Conservation (phyloP, 2,797 vertebrate genomes). For the Acrocephalus scirpaceus region DNA sequence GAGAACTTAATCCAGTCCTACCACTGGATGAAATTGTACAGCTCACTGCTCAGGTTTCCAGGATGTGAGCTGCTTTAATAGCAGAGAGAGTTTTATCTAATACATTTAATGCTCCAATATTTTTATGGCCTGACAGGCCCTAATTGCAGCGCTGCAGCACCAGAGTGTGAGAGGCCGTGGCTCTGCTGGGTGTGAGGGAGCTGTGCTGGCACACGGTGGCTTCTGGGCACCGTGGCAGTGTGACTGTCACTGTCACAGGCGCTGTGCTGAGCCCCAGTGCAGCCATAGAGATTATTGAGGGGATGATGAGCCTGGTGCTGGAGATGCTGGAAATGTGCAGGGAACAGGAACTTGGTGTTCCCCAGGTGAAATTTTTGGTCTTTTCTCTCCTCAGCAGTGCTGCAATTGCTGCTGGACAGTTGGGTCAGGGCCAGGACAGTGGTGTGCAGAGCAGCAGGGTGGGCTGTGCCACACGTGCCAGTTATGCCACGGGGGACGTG, state of each 20-base stretch:
- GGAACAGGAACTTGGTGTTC: not conserved
- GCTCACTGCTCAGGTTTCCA: constrained; percentile 13
- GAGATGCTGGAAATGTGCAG: not conserved
- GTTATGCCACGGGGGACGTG: fast-evolving
- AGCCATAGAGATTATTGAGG: fast-evolving
- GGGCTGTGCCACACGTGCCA: not conserved
- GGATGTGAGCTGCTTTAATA: constrained; percentile 44
- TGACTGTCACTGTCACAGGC: not conserved
- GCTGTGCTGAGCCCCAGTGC: not conserved
- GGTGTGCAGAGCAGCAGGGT: not conserved
- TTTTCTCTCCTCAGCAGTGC: not conserved
- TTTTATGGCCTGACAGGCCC: not conserved
- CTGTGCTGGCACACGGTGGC: not conserved
- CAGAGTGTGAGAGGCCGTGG: fast-evolving
- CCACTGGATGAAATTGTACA: not conserved
- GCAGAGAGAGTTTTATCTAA: constrained; percentile 30
- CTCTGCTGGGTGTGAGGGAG: not conserved
- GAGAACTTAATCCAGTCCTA: constrained; percentile 56
- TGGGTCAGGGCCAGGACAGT: not conserved
- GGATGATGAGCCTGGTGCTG: not conserved
- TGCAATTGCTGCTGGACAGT: not conserved
- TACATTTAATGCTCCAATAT: not conserved
- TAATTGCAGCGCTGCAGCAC: not conserved
- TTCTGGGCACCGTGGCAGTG: not conserved
- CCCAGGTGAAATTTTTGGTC: not conserved